Conservation (phyloP, 2,888 invertebrate species). For the Geotrupes spiniger region DNA sequence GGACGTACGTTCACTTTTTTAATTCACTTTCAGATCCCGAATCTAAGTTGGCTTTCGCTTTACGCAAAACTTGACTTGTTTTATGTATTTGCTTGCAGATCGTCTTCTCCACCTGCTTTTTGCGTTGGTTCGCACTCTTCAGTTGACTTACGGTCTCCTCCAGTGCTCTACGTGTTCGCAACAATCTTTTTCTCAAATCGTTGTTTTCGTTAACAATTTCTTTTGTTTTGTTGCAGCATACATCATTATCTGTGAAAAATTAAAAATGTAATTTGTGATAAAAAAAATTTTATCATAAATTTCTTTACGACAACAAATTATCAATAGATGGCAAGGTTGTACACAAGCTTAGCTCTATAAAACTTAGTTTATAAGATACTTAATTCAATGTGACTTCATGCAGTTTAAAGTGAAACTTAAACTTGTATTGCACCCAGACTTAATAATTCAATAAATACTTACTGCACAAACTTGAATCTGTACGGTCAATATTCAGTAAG, state of each 20-base stretch:
- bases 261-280: too few relatives aligned
- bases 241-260: slow-evolving; percentile 36
- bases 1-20: slow-evolving; percentile 36
- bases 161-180: slow-evolving; percentile 69
- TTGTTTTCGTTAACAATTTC: slow-evolving; percentile 60
- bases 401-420: too few relatives aligned
- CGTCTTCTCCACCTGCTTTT: slow-evolving; percentile 78
- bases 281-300: too few relatives aligned
- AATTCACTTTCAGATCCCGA: slow-evolving; percentile 47
- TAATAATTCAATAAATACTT: slow-evolving; percentile 11
- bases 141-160: slow-evolving; percentile 76
- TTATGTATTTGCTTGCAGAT: slow-evolving; percentile 79
- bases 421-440: too few relatives aligned
- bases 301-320: too few relatives aligned
- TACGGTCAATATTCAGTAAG: slow-evolving; percentile 40
- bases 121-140: slow-evolving; percentile 73
- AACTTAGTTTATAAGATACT: too few relatives aligned
- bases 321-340: too few relatives aligned
- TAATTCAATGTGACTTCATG: too few relatives aligned
- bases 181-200: slow-evolving; percentile 66
- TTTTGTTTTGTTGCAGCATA: slow-evolving; percentile 40
- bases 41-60: slow-evolving; percentile 72
- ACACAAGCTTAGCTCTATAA: too few relatives aligned
- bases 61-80: slow-evolving; percentile 72
- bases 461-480: slow-evolving; percentile 24